Evolutionary conservation across 2,888 invertebrate species (phyloP), one percentile per base, ranked within the genome.

Genomic region (Criorhina ranunculi): DNA sequence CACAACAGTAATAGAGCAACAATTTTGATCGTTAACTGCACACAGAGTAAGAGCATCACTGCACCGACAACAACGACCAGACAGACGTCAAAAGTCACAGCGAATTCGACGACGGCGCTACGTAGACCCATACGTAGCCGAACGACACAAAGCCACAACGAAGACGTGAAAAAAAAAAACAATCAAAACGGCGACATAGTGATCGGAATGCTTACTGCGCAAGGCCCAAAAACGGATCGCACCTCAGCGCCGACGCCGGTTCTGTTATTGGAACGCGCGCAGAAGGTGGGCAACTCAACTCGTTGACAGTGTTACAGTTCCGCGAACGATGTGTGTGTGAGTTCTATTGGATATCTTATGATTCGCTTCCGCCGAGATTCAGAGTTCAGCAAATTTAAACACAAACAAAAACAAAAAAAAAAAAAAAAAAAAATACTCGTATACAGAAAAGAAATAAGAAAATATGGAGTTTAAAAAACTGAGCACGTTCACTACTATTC

Each of bases 281-380:
- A 64, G 35, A 73, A 73, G 73, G 78, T 78, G 62, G 57, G 51
- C 57, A 67, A 78, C 73, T 83, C 57, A 67, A 78, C 73, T 83
- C 62, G 73, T 73, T 83, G 67, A 67, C 77, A 83, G 75, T 64
- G 53, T 72, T 73, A 78, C 73, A 83, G 73, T 83, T 83, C 59
- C 55, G 44, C 57, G 62, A 72, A 64, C 55, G 33, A n/a, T 53
- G 51, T 62, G 44, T 78, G 53, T 57, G 15, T 42, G 40, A 55
- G 59, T 82, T 64, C 66, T 70, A 62, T 53, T 57, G 46, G 37
- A n/a, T 31, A 31, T 57, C 57, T 55, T 33, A n/a, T n/a, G 51
- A 82, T 37, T 81, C 81, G 72, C 77, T 82, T 82, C 82, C 82
- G 82, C 37, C 57, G 73, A 73, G 73, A 79, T 57, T 72, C 66